Base-by-base conservation (phyloP, 2,797 vertebrate species). In the Lithobates pipiens region DNA sequence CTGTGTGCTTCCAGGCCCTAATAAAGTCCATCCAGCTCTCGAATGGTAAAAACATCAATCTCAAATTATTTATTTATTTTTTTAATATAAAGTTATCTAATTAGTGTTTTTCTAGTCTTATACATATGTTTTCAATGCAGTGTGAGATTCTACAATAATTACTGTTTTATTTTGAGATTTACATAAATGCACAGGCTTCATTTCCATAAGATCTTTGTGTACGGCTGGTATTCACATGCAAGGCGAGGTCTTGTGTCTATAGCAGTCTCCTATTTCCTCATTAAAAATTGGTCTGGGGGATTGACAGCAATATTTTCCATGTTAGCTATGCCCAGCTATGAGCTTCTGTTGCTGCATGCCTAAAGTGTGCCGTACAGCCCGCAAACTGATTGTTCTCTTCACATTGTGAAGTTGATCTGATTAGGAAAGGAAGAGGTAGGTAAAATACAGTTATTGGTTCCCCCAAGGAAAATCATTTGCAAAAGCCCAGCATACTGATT, bases 391-490 rank as follows among this genome's bases (percentile, higher is more conserved):
- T 69, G 67, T 83, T 44, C 61, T 32, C 72, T 76, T 57, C 81
- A 67, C 75, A 27, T 76, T 68, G 54, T 67, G 32, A 39, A 83
- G 67, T 76, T 83, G 72, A 83, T 83, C 81, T 76, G 65, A 76
- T 83, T 83, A 76, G 16, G 11, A 39, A 72, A 68, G 32, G 68
- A 54, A 81, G 79, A 81, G 39, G 61, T 34, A 50, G 63, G 81
- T 76, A 68, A 83, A 82, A 76, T 76, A 57, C 61, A 76, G 36
- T 83, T 83, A 83, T 83, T 11, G n/a, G 25, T 76, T 76, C 75
- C 81, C 81, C 72, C 63, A 2, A 76, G 81, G 72, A 72, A 10
- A 70, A 82, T 63, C 72, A 75, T 82, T 61, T 76, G 72, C 61
- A 46, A 57, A 69, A 46, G 29, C 61, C 25, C 81, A 76, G 72